These are phyloP conservation scores for Microplitis manilae DNA, from an alignment of 2,888 invertebrate genomes.

Conservation along the genomic window DNA sequence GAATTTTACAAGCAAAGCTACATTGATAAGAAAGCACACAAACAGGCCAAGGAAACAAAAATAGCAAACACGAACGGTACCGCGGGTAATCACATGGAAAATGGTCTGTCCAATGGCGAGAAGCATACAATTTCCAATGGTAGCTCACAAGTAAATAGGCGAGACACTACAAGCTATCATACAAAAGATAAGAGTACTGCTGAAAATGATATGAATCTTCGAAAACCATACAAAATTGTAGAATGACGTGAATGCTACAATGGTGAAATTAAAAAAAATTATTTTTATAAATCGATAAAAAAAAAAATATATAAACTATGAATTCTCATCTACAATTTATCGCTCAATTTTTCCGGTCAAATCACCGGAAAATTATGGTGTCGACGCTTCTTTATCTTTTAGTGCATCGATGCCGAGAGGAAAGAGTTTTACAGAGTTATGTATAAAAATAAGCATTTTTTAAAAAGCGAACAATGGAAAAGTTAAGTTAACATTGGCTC, in stretches of 20 bases:
- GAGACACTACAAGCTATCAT: constrained; percentile 73
- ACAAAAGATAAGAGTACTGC: constrained; percentile 72
- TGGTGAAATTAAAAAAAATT: constrained; percentile 33
- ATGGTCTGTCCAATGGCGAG: constrained; percentile 59
- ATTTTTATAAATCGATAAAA: background rate
- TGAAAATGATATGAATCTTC: constrained; percentile 64
- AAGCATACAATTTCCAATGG: constrained; percentile 61
- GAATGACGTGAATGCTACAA: constrained; percentile 57
- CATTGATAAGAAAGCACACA: constrained; percentile 59
- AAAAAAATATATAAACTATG: background rate
- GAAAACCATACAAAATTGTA: constrained; percentile 63
- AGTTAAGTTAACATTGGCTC: background rate
- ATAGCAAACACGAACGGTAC: constrained; percentile 48
- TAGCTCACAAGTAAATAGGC: constrained; percentile 56
- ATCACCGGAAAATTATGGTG: constrained; percentile 13
- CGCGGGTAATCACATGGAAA: constrained; percentile 48
- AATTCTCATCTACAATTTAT: background rate
- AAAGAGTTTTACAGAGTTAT: background rate
- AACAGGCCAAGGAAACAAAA: constrained; percentile 61
- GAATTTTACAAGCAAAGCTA: constrained; percentile 93
- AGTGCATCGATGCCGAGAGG: background rate
- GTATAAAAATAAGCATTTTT: background rate
- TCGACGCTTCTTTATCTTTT: constrained; percentile 2
- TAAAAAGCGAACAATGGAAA: background rate
- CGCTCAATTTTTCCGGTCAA: background rate